phyloP scores from a whole-genome alignment of 2,888 invertebrate species.

The Elaeidobius kamerunicus region DNA sequence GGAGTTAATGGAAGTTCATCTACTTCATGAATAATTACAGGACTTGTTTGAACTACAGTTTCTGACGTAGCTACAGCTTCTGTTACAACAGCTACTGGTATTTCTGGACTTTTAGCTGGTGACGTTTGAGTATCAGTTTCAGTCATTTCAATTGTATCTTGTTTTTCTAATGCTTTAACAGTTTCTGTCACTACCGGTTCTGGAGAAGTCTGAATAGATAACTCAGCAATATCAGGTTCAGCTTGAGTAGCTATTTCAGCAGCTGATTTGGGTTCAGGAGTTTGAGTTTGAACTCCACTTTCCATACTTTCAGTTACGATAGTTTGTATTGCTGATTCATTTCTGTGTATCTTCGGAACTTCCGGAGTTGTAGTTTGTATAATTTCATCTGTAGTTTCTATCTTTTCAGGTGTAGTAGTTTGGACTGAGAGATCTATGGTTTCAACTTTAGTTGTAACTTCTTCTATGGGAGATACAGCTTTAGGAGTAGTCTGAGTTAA shows the following conservation, averaged over 20 bases:
- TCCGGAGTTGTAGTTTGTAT: slow-evolving; percentile 45
- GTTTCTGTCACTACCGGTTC: slow-evolving; percentile 37
- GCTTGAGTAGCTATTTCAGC: slow-evolving; percentile 40
- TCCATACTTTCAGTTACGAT: slow-evolving; percentile 41
- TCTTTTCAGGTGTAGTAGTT: slow-evolving; percentile 46
- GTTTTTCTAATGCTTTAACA: not conserved
- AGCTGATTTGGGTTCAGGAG: slow-evolving; percentile 43
- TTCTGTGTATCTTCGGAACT: slow-evolving; percentile 36
- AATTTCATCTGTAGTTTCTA: slow-evolving; percentile 42
- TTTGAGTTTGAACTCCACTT: slow-evolving; percentile 49
- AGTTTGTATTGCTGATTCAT: slow-evolving; percentile 48
- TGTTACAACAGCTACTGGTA: slow-evolving; percentile 14
- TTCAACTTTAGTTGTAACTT: slow-evolving; percentile 30
- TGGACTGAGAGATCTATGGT: slow-evolving; percentile 50
- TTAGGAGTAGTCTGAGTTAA: slow-evolving; percentile 53
- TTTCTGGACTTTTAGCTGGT: slow-evolving; percentile 22
- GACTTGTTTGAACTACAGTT: slow-evolving; percentile 57
- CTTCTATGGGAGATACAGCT: slow-evolving; percentile 31
- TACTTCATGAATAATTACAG: slow-evolving; percentile 51
- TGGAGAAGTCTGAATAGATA: slow-evolving; percentile 58
- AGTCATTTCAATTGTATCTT: slow-evolving; percentile 7
- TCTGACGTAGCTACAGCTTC: slow-evolving; percentile 43
- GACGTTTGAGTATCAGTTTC: slow-evolving; percentile 32
- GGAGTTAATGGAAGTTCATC: slow-evolving; percentile 35
- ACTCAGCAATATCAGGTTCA: slow-evolving; percentile 37